These are phyloP conservation scores for Tympanoctomys barrerae DNA, from an alignment of 2,797 vertebrate genomes.

Conservation along the genomic window DNA sequence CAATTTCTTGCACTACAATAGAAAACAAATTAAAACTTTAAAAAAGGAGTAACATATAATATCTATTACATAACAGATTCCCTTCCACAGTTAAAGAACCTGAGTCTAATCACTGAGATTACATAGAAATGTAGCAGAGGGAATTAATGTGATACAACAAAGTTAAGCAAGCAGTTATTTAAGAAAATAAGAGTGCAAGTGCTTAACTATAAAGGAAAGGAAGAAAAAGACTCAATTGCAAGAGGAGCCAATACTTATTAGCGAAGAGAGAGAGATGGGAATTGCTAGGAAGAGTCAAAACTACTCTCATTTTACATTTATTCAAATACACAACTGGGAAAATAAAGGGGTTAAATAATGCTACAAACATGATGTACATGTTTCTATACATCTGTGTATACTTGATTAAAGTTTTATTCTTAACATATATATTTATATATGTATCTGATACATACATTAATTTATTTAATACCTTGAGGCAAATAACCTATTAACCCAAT, in stretches of 20 bases:
- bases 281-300: neutral
- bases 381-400: neutral
- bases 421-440: neutral
- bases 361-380: neutral
- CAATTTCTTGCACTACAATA: neutral
- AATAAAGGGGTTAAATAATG: neutral
- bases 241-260: constrained; percentile 13
- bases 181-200: neutral
- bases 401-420: neutral
- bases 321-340: neutral
- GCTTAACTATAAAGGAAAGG: neutral
- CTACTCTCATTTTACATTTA: neutral
- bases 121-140: constrained; percentile 3
- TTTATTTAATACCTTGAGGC: neutral
- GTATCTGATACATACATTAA: neutral
- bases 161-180: neutral
- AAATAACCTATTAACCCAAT: constrained; percentile 1
- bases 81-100: neutral
- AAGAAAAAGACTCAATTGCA: neutral
- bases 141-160: neutral
- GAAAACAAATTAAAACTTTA: neutral
- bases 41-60: neutral
- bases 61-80: neutral
- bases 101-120: neutral
- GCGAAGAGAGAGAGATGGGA: neutral